A percentile compares a stretch with the other conserved stretches of the same genome.
Conservation (phyloP, 2,797 vertebrate species). For the Catharus ustulatus region DNA sequence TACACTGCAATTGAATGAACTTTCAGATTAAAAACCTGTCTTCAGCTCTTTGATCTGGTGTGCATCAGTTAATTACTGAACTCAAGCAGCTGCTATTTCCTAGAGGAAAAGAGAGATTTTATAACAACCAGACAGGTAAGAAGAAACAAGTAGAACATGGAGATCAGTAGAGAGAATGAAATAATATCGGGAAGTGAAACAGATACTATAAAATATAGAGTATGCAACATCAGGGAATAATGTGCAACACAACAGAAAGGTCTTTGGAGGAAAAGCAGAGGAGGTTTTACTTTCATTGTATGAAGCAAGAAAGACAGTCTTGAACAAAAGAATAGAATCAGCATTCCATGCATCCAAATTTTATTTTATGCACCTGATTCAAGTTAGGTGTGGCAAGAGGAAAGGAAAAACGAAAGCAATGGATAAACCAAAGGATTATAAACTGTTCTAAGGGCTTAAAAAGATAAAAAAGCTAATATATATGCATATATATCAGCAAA, state of each 20-base stretch:
- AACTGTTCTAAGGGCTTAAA: background rate
- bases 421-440: background rate
- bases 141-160: constrained; percentile 5
- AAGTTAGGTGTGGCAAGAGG: background rate
- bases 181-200: background rate
- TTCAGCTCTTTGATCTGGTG: constrained; percentile 20
- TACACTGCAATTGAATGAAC: background rate
- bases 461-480: background rate
- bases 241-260: background rate
- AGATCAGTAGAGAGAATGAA: background rate
- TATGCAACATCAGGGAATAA: background rate
- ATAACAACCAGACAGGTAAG: background rate
- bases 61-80: constrained; percentile 24
- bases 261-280: background rate
- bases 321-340: background rate
- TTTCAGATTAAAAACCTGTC: constrained; percentile 8
- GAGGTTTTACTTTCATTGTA: background rate
- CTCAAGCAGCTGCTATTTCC: background rate
- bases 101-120: background rate
- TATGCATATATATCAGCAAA: background rate
- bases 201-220: background rate
- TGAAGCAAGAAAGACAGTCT: background rate
- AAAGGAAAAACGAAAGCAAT: background rate
- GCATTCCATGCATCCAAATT: background rate
- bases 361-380: background rate